Evolutionary conservation across 1,140 invertebrate species (phyloP).

Genomic region (Philopotamus ludificatus): DNA sequence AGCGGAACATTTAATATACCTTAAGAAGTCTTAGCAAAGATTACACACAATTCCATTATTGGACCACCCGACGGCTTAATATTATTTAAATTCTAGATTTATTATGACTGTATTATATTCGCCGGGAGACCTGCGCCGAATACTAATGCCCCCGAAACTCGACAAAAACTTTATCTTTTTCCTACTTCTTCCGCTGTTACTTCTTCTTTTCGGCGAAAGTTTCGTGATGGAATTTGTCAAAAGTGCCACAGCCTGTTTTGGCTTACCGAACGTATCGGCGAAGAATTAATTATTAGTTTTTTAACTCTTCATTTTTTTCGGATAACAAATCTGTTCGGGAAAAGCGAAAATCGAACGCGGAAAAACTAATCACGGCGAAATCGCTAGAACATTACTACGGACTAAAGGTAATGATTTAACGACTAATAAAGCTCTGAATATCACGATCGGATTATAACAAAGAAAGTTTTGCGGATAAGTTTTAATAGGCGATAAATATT

Average conservation of each 20-base stretch:
- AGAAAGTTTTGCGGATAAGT: too few relatives aligned
- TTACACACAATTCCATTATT: constrained; percentile 32
- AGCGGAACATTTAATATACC: constrained; percentile 21
- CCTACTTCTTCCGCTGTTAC: too few relatives aligned
- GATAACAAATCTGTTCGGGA: too few relatives aligned
- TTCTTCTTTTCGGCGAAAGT: constrained; percentile 10
- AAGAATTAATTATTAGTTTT: constrained; percentile 25
- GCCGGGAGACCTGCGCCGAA: constrained; percentile 5
- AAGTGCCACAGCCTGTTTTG: constrained; percentile 30
- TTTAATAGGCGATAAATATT: too few relatives aligned
- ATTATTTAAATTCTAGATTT: constrained; percentile 27
- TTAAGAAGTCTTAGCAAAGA: constrained; percentile 28
- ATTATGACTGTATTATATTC: constrained; percentile 17
- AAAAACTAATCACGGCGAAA: too few relatives aligned
- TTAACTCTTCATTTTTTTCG: too few relatives aligned
- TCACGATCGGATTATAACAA: too few relatives aligned
- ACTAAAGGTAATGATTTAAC: too few relatives aligned
- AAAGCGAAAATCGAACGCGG: too few relatives aligned
- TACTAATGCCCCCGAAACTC: background rate
- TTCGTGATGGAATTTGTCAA: constrained; percentile 28
- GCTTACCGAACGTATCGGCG: background rate
- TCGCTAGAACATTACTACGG: too few relatives aligned
- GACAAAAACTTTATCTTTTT: background rate
- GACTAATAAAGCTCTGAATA: too few relatives aligned
- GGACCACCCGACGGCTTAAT: constrained; percentile 20